Base-by-base conservation (phyloP, 1,140 invertebrate species). In the Polyergus mexicanus region DNA sequence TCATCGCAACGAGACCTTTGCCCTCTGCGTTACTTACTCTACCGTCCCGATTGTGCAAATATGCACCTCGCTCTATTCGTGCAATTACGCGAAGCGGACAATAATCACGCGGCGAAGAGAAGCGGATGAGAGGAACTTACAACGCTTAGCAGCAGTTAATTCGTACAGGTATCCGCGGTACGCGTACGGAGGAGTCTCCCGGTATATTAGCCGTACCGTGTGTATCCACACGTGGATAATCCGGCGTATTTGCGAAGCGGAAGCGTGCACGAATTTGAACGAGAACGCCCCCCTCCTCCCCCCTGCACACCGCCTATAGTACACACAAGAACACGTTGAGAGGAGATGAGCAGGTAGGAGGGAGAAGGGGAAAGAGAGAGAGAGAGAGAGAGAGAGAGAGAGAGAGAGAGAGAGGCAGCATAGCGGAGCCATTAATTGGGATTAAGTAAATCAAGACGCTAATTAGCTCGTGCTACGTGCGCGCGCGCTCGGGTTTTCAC, bases 381-480 rank as follows among this genome's bases (percentile, higher is more conserved):
- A 7, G 54, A 60, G 3, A 8, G 25, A 13, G 78, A 25, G 75
- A 63, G 75, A 66, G 65, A 76, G 60, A 71, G 76, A 28, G 66
- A 68, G 84, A 47, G 69, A 80, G 60, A 75, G 84, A 86, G 63
- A 69, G 87, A 80, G 62, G 68, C 88, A 90, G 78, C 54, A 87
- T 92, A 91, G 88, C 91, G 88, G 90, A 88, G 90, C 93, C 90
- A 94, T 95, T 95, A 95, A 95, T 95, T 95, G 94, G 95, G 94
- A 95, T 95, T 95, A 95, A 95, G 95, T 95, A 95, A 95, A 95
- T 95, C 94, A 95, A 95, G 94, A 95, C 94, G 94, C 94, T 95
- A 95, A 95, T 95, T 95, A 91, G 88, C 90, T 89, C 81, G 89
- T 87, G 78, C 71, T 77, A 87, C 71, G 85, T 58, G 78, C 80